phyloP scores from a whole-genome alignment of 2,888 invertebrate genomes.

The Drosophila quinaria region DNA sequence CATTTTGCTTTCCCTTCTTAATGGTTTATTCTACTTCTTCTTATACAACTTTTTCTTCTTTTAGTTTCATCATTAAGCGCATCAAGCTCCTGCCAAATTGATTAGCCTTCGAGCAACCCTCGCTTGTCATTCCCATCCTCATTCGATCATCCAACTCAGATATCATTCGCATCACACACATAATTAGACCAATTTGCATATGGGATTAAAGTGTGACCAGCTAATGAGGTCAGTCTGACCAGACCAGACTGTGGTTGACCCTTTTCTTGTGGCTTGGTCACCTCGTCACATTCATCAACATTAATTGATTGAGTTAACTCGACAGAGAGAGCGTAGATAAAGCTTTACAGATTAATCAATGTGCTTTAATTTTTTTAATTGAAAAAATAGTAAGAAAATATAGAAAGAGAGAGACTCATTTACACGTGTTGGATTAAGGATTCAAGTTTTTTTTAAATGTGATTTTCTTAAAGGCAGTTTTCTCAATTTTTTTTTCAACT shows the following conservation, averaged over 20 bases:
- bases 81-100: slow-evolving; percentile 10
- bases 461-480: too few species aligned
- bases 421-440: too few species aligned
- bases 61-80: slow-evolving; percentile 51
- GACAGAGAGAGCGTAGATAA: background rate
- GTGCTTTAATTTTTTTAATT: background rate
- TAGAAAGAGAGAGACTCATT: background rate
- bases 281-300: slow-evolving; percentile 10
- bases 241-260: slow-evolving; percentile 21
- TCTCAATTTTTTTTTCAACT: too few species aligned
- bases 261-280: slow-evolving; percentile 17
- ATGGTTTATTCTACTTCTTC: background rate
- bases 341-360: background rate
- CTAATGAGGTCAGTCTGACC: slow-evolving; percentile 4
- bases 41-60: slow-evolving; percentile 3
- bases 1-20: slow-evolving; percentile 3
- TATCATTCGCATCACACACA: slow-evolving; percentile 30
- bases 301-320: slow-evolving; percentile 17
- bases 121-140: slow-evolving; percentile 6
- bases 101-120: slow-evolving; percentile 25
- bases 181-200: slow-evolving; percentile 57
- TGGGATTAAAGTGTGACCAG: slow-evolving; percentile 27
- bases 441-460: background rate
- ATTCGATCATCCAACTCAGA: slow-evolving; percentile 15
- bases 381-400: background rate